Conservation (phyloP, 1,140 invertebrate species). For the Drosophila rufa region DNA sequence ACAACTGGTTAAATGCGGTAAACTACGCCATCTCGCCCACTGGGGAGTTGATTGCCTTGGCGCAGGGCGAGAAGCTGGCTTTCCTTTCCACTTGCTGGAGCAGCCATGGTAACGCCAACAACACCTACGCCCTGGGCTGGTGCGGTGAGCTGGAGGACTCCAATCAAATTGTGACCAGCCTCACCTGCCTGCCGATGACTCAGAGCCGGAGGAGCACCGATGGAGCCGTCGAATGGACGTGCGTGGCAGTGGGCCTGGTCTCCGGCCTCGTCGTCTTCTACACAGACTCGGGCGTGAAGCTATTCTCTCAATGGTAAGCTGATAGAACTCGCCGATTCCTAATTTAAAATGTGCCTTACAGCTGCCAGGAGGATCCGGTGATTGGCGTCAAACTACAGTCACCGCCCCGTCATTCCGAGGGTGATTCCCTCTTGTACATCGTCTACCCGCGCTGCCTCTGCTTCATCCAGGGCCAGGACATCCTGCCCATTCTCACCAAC, state of each 20-base stretch:
- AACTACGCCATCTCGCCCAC: conserved; percentile 90
- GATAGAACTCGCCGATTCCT: neutral
- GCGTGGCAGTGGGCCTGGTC: conserved; percentile 94
- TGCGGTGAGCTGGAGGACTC: conserved; percentile 86
- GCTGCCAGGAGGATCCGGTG: conserved; percentile 93
- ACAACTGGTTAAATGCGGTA: conserved; percentile 90
- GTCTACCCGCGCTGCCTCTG: conserved; percentile 92
- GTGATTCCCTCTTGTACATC: conserved; percentile 90
- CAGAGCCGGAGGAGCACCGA: conserved; percentile 66
- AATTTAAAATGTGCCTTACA: neutral
- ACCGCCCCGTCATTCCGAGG: conserved; percentile 89
- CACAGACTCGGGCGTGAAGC: conserved; percentile 93
- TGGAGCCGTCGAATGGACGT: conserved; percentile 93
- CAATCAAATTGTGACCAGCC: conserved; percentile 85
- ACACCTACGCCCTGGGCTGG: conserved; percentile 86
- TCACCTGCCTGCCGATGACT: conserved; percentile 86
- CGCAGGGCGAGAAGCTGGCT: conserved; percentile 88
- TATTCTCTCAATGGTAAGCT: conserved; percentile 90
- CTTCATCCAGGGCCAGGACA: conserved; percentile 92
- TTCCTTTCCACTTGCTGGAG: conserved; percentile 89
- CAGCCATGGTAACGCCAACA: conserved; percentile 85
- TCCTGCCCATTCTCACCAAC: conserved; percentile 87
- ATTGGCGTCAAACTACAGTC: conserved; percentile 93
- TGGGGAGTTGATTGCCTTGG: conserved; percentile 90
- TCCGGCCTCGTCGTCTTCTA: conserved; percentile 95